Evolutionary conservation across 2,797 vertebrate genomes (phyloP), one percentile per base, ranked within the genome.

Genomic region (Phalanger gymnotis): DNA sequence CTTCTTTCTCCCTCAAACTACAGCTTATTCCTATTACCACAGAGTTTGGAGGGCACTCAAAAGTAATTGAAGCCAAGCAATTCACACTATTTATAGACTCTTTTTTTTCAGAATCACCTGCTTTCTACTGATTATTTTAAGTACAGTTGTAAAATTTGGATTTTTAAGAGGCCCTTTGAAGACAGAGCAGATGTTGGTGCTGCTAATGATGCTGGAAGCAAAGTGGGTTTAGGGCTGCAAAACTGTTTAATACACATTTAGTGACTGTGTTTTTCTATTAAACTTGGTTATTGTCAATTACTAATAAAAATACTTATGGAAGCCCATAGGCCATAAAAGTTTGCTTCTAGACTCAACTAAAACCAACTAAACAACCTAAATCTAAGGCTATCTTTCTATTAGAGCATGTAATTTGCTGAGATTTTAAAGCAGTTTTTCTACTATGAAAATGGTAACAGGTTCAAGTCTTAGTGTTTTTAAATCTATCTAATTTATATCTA

Each of bases 41-140:
- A 91, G 97, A 94, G 95, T 96, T 98, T 98, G 96, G 93, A 97
- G 97, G 98, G 97, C 94, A 98, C 98, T 98, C 96, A 98, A 95
- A 98, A 97, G 95, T 98, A 95, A 97, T 95, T 97, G 97, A 98
- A 98, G 93, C 54, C 95, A 98, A 97, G 55, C 91, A 98, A 98
- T 97, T 98, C 53, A 55, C 94, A 96, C 94, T 97, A 97, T 98
- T 98, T 98, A 98, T 94, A 97, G 97, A 97, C 92, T 96, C 22
- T 81, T 47, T 73, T 98, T 98, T 98, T 98, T 98, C 97, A 98
- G 96, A 98, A 98, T 98, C 92, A 98, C 95, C 97, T 97, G 95
- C 81, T 97, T 98, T 92, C 95, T 91, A 96, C 87, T 97, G 66
- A 97, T 94, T 94, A 93, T 98, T 98, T 98, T 97, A 98, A 98